These are phyloP conservation scores for Lamellibrachia satsuma DNA, from an alignment of 2,888 invertebrate genomes.

Conservation along the genomic window DNA sequence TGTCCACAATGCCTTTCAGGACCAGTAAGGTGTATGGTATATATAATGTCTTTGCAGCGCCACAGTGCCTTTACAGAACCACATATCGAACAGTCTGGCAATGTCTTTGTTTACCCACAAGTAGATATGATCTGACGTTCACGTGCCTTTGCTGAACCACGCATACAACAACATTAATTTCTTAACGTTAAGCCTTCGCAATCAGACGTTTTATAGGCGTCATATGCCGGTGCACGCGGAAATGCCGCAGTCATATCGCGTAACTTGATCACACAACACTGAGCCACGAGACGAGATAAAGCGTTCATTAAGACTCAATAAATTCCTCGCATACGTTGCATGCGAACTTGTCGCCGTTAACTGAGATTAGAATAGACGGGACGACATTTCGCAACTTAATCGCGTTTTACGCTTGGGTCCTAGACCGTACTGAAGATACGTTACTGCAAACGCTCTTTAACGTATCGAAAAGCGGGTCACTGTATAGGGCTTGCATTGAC, in stretches of 20 bases:
- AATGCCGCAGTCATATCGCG: background rate
- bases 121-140: background rate
- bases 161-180: background rate
- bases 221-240: background rate
- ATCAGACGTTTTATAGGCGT: background rate
- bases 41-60: background rate
- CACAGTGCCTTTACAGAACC: background rate
- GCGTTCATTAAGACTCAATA: background rate
- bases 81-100: background rate
- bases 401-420: background rate
- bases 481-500: background rate
- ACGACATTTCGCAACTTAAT: background rate
- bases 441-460: no score
- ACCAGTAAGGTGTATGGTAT: background rate
- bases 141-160: background rate
- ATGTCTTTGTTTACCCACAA: background rate
- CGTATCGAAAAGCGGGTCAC: background rate
- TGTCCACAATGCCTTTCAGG: background rate
- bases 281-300: background rate
- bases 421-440: background rate
- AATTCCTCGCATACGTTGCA: constrained; percentile 10
- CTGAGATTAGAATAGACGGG: constrained; percentile 1
- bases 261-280: background rate
- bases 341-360: background rate
- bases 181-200: background rate